A percentile compares a stretch with the other conserved stretches of the same genome.
Conservation (phyloP, 2,797 vertebrate genomes). For the Siniperca obscura region DNA sequence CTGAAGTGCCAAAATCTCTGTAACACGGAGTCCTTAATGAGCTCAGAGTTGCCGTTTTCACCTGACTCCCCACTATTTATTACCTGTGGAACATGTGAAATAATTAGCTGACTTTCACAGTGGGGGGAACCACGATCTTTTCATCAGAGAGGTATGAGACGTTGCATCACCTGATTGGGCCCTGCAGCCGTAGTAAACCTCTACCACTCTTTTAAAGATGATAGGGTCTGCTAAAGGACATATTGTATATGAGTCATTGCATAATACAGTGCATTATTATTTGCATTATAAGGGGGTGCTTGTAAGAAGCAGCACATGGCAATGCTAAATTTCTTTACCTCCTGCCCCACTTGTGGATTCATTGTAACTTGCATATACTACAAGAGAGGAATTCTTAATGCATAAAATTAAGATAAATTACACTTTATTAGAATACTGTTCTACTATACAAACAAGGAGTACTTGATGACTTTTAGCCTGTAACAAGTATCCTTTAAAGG, state of each 20-base stretch:
- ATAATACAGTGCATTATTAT: slow-evolving; percentile 20
- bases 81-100: slow-evolving; percentile 66
- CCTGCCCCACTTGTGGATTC: background rate
- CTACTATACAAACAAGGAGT: background rate
- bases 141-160: slow-evolving; percentile 57
- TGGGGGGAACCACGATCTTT: slow-evolving; percentile 32
- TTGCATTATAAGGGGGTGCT: background rate
- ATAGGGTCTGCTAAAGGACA: slow-evolving; percentile 20
- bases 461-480: background rate
- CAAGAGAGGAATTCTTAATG: background rate
- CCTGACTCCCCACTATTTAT: slow-evolving; percentile 68
- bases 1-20: slow-evolving; percentile 65
- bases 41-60: slow-evolving; percentile 63
- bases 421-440: background rate
- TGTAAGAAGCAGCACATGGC: background rate
- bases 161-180: slow-evolving; percentile 67
- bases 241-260: slow-evolving; percentile 29
- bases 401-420: background rate
- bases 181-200: slow-evolving; percentile 40
- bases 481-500: too few species aligned
- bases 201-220: slow-evolving; percentile 35
- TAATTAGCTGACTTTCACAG: slow-evolving; percentile 59
- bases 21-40: slow-evolving; percentile 67
- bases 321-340: background rate
- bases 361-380: background rate